Base-by-base conservation (phyloP, 2,113 vertebrate genomes). In the Phylloscopus whistleri region DNA sequence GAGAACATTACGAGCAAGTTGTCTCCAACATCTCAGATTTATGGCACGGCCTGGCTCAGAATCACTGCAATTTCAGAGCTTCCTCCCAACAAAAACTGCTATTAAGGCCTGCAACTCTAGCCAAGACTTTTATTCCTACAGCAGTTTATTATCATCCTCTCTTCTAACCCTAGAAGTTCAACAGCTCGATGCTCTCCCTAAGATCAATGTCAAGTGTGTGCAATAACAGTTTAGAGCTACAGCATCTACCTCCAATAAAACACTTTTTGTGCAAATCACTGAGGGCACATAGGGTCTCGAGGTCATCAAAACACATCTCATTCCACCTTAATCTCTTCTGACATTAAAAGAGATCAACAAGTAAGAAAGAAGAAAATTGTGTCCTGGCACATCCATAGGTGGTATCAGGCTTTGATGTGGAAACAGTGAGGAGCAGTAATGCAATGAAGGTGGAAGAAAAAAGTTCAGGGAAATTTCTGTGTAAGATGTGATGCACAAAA, bases 31-130 rank as follows among this genome's bases (percentile, higher is more conserved):
- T 93, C 52, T 63, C 48, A 88, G 60, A 90, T 90, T 93, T 94
- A 94, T 52, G 92, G 59, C 82, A 86, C 1, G 13, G 55, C 52
- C 88, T 96, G 93, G 85, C 92, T 95, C 83, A 92, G 59, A 93
- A 94, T 26, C 44, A 86, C 56, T 83, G 82, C 68, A 67, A 91
- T 90, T 93, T 95, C 78, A 70, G 60, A 88, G 64, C 90, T 90
- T 94, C 60, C 59, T 93, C 3, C 3, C 55, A 84, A 70, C 44
- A 86, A 86, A 94, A 92, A 23, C 41, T 74, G 63, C 67, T 95
- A 94, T 75, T 89, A 75, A 74, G 87, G 33, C 28, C 49, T 62
- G 46, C 91, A 95, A 84, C n/a, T 31, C 53, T 68, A 30, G 37
- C 68, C 72, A 92, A 84, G 37, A 23, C 28, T 75, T 85, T 81